These are phyloP conservation scores for Threskiornis aethiopicus DNA, from an alignment of 2,797 vertebrate species.

Conservation along the genomic window DNA sequence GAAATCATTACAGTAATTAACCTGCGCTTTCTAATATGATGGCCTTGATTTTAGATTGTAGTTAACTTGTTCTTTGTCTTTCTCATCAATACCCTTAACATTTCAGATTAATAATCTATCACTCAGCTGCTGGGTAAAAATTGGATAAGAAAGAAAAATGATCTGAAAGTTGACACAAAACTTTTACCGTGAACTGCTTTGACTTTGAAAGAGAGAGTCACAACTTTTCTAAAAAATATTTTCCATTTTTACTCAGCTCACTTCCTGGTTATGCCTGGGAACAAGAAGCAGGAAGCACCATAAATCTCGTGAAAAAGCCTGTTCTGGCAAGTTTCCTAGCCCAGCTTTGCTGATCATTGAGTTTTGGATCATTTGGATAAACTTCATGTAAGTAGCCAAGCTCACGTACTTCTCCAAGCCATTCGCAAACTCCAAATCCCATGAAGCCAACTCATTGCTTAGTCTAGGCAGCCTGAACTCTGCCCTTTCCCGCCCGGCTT, in stretches of 20 bases:
- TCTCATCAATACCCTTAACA: neutral
- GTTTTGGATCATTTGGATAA: constrained; percentile 29
- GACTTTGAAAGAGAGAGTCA: constrained; percentile 18
- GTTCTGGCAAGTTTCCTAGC: constrained; percentile 46
- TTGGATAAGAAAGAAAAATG: neutral
- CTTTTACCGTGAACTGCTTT: neutral
- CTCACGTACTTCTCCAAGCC: constrained; percentile 13
- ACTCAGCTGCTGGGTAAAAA: neutral
- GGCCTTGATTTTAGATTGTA: neutral
- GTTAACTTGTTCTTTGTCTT: neutral
- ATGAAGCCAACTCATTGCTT: neutral
- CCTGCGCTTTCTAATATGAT: neutral
- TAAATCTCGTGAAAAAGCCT: constrained; percentile 59
- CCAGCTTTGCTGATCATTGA: constrained; percentile 52
- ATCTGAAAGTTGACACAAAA: neutral
- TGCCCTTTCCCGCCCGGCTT: neutral
- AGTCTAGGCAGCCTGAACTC: constrained; percentile 15
- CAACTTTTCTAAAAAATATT: constrained; percentile 27
- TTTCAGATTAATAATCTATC: neutral
- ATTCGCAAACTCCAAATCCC: neutral
- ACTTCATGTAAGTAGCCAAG: neutral
- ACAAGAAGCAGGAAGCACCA: constrained; percentile 48
- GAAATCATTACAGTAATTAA: neutral
- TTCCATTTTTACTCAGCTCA: constrained; percentile 39
- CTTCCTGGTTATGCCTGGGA: constrained; percentile 58